Evolutionary conservation across 2,113 vertebrate genomes (phyloP), one percentile per base, ranked within the genome.

Genomic region (Peromyscus californicus): DNA sequence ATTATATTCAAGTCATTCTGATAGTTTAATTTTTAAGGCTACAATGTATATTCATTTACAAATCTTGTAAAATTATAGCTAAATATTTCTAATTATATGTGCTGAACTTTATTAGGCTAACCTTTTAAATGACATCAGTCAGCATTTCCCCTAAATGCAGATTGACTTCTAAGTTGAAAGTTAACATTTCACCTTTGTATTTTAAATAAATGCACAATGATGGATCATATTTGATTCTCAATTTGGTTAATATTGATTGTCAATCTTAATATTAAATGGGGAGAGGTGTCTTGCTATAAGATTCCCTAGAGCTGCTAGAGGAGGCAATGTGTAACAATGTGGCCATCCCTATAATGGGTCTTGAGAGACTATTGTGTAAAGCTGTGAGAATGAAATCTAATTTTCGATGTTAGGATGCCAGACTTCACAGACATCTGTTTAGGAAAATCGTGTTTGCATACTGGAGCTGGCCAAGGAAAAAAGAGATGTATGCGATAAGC

Each of bases 1-100:
- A 82, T 95, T 72, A 92, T 85, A 91, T 90, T 83, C 67, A 78
- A 92, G 5, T 87, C 7, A 88, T 42, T 91, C 1, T 31, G 48
- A 7, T 42, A 79, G 48, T 72, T 86, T 80, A 57, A 93, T 74
- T 63, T 69, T 78, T 91, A 65, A 86, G 31, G 76, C 69, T 63
- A 82, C 0, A 93, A 76, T 42, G 54, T 29, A 29, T 15, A 76
- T 6, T 78, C 26, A 63, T 61, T 87, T 45, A 42, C 2, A 80
- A 80, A 78, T 67, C 15, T 57, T 88, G 1, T 79, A 96, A 90
- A 96, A 79, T 51, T 72, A 1, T 45, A 84, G 7, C 10, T 83
- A 94, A 63, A 89, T 89, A 86, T 65, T 82, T 89, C 29, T 26
- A 94, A 89, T 3, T 67, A 82, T 42, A 31, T 29, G 1, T 21